phyloP scores from a whole-genome alignment of 2,113 vertebrate species.

The Monarcha castaneiventris region DNA sequence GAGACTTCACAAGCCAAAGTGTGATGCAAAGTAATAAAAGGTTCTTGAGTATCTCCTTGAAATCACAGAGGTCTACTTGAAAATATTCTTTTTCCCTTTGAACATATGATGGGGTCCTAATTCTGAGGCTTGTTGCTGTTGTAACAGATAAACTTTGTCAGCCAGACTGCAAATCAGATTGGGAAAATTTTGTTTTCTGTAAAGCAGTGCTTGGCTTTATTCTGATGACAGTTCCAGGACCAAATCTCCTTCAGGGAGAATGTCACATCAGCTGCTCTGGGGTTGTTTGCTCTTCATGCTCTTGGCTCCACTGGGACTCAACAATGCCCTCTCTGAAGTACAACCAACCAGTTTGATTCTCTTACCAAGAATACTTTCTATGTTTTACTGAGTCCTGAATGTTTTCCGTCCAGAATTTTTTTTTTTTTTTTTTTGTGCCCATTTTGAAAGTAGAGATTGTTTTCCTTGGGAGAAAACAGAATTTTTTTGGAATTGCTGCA shows the following conservation, averaged over 20 bases:
- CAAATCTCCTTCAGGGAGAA: background rate
- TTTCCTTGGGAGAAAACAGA: background rate
- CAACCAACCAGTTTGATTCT: background rate
- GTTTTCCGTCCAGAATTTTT: background rate
- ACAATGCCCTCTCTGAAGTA: background rate
- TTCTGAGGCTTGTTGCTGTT: background rate
- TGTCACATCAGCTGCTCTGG: background rate
- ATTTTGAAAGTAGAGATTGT: background rate
- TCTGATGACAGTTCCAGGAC: background rate
- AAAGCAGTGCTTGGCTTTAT: background rate
- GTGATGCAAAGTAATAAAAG: background rate
- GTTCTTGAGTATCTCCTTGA: background rate
- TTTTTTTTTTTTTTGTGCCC: background rate
- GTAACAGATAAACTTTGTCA: background rate
- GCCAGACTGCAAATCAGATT: background rate
- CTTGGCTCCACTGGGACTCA: rapidly evolving
- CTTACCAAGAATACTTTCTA: background rate
- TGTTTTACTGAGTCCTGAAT: background rate
- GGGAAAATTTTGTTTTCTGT: background rate
- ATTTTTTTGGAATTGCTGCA: background rate
- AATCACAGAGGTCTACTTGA: background rate
- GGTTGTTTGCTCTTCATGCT: rapidly evolving
- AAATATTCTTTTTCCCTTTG: background rate
- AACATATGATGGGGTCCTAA: background rate
- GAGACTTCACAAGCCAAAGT: background rate